Base-by-base conservation (phyloP, 2,797 vertebrate species). In the Danio albolineatus region DNA sequence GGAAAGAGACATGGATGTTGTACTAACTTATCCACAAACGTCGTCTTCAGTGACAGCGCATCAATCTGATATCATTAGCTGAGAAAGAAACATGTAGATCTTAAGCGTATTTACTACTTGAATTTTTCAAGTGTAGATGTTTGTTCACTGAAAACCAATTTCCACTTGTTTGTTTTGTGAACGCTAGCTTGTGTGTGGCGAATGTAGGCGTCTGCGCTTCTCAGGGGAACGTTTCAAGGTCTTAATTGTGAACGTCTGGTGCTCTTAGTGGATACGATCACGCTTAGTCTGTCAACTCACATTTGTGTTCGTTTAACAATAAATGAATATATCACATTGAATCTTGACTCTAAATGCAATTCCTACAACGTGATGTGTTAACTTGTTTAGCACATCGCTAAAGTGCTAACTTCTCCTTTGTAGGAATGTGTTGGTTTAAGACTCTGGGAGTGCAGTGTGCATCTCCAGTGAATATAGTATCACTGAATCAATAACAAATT, bases 401-500 rank as follows among this genome's bases (percentile, higher is more conserved):
- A 48, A 49, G 43, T 12, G n/a, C 61, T 16, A 1, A 28, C 6
- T 28, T 28, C 28, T 28, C 28, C 17, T 21, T 39, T 49, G 38
- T 21, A 41, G 46, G 21, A 73, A 64, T 43, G 19, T 72, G 77
- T 72, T 79, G n/a, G 48, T 62, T 79, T 64, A 46, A 64, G 77
- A 44, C 67, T 54, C 17, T 51, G 53, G 4, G 48, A 71, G 53
- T 6, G 54, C 69, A 44, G 9, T 17, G 28, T 81, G 48, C 51
- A 59, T 81, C 79, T 82, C 79, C 66, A 64, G 66, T 73, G 75
- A 83, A 67, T 65, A 76, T 69, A 54, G 72, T 59, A 59, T 60
- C 61, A 46, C 61, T 71, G 72, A 86, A 86, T 86, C 85, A 83
- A 82, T 83, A 85, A 85, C 65, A 70, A 74, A 85, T 82, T 81